Evolutionary conservation across 2,797 vertebrate genomes (phyloP), one percentile per base, ranked within the genome.

Genomic region (Urophycis tenuis): DNA sequence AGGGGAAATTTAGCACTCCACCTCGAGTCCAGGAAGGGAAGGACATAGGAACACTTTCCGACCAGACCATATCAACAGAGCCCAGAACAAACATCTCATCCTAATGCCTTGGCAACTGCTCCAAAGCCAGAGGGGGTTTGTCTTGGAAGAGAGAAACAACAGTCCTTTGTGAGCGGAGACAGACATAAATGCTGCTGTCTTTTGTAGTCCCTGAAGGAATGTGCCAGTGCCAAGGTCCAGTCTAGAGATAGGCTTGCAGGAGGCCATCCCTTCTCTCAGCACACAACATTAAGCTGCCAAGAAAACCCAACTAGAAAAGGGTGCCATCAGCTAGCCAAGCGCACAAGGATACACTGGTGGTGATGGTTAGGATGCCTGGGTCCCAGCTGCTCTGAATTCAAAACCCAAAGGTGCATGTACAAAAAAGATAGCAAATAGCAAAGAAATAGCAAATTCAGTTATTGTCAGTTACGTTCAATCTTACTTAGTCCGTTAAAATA

Each of bases 81-180:
- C 87, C 90, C 85, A 88, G 87, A 87, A 85, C 64, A 82, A 86
- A 87, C 82, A 91, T 89, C 88, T 88, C 74, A 84, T 86, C 87
- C 73, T 84, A 89, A 90, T 90, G 81, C 84, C 77, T 74, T 80
- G 72, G 86, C 89, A 88, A 88, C 82, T 84, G 78, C 81, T 84
- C 74, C 22, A 74, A 81, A 83, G 84, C 78, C 83, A 39, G 79
- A 80, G 80, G 85, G 84, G 74, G 72, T 82, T 78, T 79, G 82
- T 86, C 89, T 84, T 87, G 85, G 83, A 79, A 86, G 82, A 83
- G 89, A 78, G 77, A 90, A 92, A 91, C 87, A 93, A 88, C 78
- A 77, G 41, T 14, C 75, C 85, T 88, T 88, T 91, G 86, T 88
- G 53, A 60, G 53, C 81, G 80, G 82, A 84, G 77, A 35, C 75